Evolutionary conservation across 1,140 invertebrate genomes (phyloP), one percentile per base, ranked within the genome.

Genomic region (Periplaneta americana): DNA sequence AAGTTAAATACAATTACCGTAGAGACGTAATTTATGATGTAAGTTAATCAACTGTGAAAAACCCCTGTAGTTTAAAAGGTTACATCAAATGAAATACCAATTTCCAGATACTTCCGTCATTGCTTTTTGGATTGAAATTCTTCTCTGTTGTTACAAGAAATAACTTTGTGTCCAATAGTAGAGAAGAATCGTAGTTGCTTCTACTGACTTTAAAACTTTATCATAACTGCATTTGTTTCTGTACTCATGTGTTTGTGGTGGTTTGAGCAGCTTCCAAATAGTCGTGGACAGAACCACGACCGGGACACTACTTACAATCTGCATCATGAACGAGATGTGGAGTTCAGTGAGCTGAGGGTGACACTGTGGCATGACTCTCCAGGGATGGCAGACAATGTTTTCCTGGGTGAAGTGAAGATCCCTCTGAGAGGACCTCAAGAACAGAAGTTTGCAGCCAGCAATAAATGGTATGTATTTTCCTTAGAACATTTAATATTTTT

Each of bases 381-480:
- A 17, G 93, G 94, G 75, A 93, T 94, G 87, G 91, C 93, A 81
- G 93, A 91, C 81, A 93, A 94, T 85, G 92, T 95, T 66, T 97
- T 97, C 88, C 91, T 98, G 15, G 96, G 96, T 33, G 96, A 97
- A 89, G 93, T 98, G 78, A 90, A 93, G 84, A 91, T 97, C 83
- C 94, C 93, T 32, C 88, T 97, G 83, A 89, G 91, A 75, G 94
- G 93, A 81, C 89, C 93, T 75, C 90, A 93, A 84, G 91, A 92
- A 83, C 92, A 92, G 85, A 88, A 89, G 82, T 89, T 91, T 34
- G 89, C 90, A 57, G 88, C 90, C 79, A 88, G 89, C 79, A 92
- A 90, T 84, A 92, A 92, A 28, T 94, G 93, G 93, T 90, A 84
- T 86, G 86, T 85, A 33, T 18, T 28, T 37, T 17, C n/a, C n/a